Evolutionary conservation across 2,888 invertebrate genomes (phyloP), one percentile per base, ranked within the genome.

Genomic region (Elgonia sp.): DNA sequence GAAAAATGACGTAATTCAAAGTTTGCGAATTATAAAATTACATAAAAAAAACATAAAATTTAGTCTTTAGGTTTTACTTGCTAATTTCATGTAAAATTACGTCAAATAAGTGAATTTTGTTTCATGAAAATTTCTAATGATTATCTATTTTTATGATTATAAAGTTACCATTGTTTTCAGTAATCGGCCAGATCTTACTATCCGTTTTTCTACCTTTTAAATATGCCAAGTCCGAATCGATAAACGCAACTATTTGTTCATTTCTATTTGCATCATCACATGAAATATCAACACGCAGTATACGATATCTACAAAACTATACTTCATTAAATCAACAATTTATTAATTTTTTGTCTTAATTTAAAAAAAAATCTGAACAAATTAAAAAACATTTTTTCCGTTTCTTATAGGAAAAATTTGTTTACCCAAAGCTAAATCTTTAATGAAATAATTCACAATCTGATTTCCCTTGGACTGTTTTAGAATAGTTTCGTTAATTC

Each of bases 401-500:
- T 29, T 29, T 29, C 29, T 29, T 7, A 46, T 46, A n/a, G 37
- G 53, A 29, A n/a, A 55, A 55, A 55, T 39, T 85, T 70, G 83
- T 69, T 86, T 84, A 90, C 88, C 88, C 37, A 84, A 39, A 14
- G 89, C 89, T 40, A 90, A 84, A 80, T 91, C 92, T 77, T 92
- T 92, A 12, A 91, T 90, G 42, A 92, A 91, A 39, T 90, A 91
- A 6, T 92, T 90, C 39, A 92, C 90, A n/a, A 91, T 79, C 6
- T 85, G 88, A 57, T 91, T 90, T 7, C 86, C 90, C n/a, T 88
- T 92, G 1, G 93, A 89, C n/a, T 94, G 95, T 3, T 95, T 94
- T 0, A 95, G 95, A 0, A 96, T 94, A 0, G 95, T 95, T 29
- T 95, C 95, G 90, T 96, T 96, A 55, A 96, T 95, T 0, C 95